Percentiles rank a stretch among this genome's conserved stretches.
These are phyloP conservation scores for Ellobius talpinus DNA, from an alignment of 2,113 vertebrate species.

Conservation along the genomic window DNA sequence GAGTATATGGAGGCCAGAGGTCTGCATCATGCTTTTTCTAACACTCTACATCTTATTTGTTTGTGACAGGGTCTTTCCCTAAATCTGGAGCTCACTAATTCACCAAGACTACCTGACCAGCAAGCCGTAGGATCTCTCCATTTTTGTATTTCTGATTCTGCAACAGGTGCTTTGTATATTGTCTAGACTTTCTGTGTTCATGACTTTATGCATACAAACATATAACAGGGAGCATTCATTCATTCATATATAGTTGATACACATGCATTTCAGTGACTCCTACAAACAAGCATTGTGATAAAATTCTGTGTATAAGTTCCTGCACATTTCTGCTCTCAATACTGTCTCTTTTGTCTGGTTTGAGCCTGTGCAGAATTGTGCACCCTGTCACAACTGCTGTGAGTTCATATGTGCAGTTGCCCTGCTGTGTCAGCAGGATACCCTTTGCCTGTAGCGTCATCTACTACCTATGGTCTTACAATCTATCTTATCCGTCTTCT, in stretches of 20 bases:
- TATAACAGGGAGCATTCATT: background rate
- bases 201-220: background rate
- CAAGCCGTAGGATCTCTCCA: background rate
- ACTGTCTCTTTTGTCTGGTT: background rate
- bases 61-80: too few species aligned
- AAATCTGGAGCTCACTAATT: background rate
- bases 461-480: background rate
- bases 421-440: background rate
- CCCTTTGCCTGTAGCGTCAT: background rate
- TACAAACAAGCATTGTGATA: background rate
- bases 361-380: too few species aligned
- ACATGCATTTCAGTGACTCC: background rate
- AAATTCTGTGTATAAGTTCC: background rate
- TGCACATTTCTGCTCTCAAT: background rate
- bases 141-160: background rate
- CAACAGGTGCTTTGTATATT: background rate
- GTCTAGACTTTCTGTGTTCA: background rate
- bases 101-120: background rate
- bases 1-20: background rate
- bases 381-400: background rate
- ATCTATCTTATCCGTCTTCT: background rate
- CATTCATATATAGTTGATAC: background rate
- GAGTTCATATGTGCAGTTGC: background rate
- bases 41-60: background rate
- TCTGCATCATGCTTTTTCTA: background rate